Base-by-base conservation (phyloP, 2,888 invertebrate species). In the Orthosia gothica region DNA sequence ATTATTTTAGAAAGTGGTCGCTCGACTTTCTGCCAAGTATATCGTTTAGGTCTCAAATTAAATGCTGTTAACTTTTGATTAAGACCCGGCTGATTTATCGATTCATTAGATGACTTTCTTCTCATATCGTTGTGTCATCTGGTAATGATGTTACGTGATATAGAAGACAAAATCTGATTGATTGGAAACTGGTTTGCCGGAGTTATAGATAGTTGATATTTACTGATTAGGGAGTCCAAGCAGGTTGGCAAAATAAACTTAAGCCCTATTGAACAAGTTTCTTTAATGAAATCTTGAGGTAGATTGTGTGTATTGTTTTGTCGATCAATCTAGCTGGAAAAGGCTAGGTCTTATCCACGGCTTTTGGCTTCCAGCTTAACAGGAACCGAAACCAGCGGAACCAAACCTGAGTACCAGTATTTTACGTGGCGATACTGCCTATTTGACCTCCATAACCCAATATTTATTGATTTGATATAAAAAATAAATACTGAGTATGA, bases 31-130 rank as follows among this genome's bases (percentile, higher is more conserved):
- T 58, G 47, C 23, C 32, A 49, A n/a, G 63, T 83, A 66, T 81
- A 85, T 83, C 70, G 77, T 81, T 74, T 68, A 70, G 62, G 72
- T 74, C 7, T 74, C 62, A 65, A 81, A 85, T 81, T 73, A 84
- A 84, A 68, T 26, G 58, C 58, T 68, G 80, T 76, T 74, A 74
- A 74, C n/a, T 77, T 66, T 72, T 68, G 78, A 83, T 85, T 79
- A 70, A 76, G 63, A 73, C 61, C 62, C 77, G 65, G 62, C 76
- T 87, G 87, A 86, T 87, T 85, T 76, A 83, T 85, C 18, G 61
- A 45, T 75, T 81, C 59, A 81, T 85, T 83, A 81, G 72, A 79
- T 86, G 72, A 76, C 87, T 87, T 86, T 86, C 87, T 57, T 87
- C 78, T 81, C 62, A 50, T 57, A 65, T 45, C 49, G 64, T 84